phyloP scores from a whole-genome alignment of 1,140 invertebrate species.

The Meloidogyne chitwoodi region DNA sequence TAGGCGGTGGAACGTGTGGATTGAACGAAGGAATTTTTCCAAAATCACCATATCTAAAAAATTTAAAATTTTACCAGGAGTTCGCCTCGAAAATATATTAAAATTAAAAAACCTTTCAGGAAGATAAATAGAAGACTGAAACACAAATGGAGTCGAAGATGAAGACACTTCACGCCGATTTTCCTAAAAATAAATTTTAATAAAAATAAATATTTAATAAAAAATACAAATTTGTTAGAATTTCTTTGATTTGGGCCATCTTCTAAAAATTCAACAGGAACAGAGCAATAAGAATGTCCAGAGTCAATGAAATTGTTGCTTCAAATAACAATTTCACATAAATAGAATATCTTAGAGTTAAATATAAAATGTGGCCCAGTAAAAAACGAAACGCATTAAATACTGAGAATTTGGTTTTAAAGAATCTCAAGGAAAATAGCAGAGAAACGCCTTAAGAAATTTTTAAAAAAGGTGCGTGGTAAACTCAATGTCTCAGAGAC shows the following conservation, averaged over 20 bases:
- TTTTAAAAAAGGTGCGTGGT: no score
- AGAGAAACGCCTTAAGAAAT: no score
- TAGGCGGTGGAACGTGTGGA: constrained; percentile 13
- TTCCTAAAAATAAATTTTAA: neutral
- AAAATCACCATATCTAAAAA: neutral
- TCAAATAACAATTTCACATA: neutral
- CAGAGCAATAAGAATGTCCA: neutral
- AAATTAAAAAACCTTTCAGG: neutral
- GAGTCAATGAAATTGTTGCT: neutral
- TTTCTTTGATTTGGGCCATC: neutral
- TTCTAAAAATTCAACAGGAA: neutral
- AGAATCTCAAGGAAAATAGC: no score
- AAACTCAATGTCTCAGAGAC: no score
- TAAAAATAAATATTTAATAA: neutral
- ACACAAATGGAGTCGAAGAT: neutral
- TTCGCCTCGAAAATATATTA: neutral
- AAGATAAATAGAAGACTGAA: neutral
- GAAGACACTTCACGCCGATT: neutral
- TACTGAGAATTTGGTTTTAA: no score
- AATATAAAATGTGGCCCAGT: neutral
- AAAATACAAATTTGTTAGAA: neutral
- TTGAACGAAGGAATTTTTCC: neutral
- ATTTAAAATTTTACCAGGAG: no score
- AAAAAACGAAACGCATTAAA: no score
- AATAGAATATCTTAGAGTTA: neutral